Base-by-base conservation (phyloP, 2,797 vertebrate species). In the Lepus oiostolus region DNA sequence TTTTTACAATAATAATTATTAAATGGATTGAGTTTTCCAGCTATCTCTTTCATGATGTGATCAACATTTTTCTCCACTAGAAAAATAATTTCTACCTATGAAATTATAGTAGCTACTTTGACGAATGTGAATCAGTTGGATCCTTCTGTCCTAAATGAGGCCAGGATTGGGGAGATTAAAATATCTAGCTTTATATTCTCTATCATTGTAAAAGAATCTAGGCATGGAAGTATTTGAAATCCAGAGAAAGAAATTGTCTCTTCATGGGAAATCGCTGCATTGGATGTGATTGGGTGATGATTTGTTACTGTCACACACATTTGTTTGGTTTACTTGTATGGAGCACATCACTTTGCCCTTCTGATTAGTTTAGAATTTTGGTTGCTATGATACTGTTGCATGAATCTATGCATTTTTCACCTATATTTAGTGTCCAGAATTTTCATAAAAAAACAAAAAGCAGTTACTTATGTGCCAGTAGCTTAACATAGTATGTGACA, bases 361-460 rank as follows among this genome's bases (percentile, higher is more conserved):
- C 12, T 24, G 32, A 87, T 71, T 83, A 94, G 52, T 97, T 93
- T 79, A 92, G 4, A 92, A 76, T 11, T 94, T 89, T 28, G 2
- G 52, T 75, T 97, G 47, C 74, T 85, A 54, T 42, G 81, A 70
- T 90, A 97, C 77, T 93, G 17, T 93, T 93, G 50, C n/a, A 87
- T 90, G 96, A n/a, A 54, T 47, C 4, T 42, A 60, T 93, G 54
- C 71, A 94, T 96, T 97, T 98, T 95, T 95, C 76, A 88, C 60
- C 76, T 95, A 89, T 52, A 85, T 97, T 98, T 98, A 94, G 71
- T 85, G 16, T 32, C 91, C n/a, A 95, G 32, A 3, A 19, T 77
- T 97, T 97, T 95, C 35, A 88, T 93, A 88, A 88, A 90, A 79
- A 84, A 80, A 0, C 94, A 81, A 30, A 87, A 98, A 93, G 65